Conservation (phyloP, 2,888 invertebrate genomes). For the Sycophila texana region DNA sequence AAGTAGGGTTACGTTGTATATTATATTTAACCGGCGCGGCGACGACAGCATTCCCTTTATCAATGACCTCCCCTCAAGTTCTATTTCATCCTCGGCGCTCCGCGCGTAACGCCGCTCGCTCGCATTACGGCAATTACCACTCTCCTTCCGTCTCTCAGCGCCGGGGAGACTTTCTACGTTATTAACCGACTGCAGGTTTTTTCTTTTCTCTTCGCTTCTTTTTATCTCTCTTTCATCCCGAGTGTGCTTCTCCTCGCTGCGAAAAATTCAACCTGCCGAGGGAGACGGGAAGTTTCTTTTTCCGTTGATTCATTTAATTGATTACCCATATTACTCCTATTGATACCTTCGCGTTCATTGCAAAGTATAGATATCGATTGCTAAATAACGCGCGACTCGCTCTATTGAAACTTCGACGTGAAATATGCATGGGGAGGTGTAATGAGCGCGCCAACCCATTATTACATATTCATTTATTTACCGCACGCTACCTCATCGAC, state of each 20-base stretch:
- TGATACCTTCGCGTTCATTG: too few species aligned
- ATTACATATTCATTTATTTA: too few species aligned
- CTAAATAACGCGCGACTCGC: too few species aligned
- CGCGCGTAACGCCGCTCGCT: background rate
- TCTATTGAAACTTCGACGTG: too few species aligned
- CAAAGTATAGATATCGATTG: too few species aligned
- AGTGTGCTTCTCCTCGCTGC: background rate
- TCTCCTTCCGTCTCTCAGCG: constrained; percentile 42
- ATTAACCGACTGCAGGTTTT: constrained; percentile 3
- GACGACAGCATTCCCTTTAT: constrained; percentile 32
- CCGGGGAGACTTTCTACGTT: constrained; percentile 44
- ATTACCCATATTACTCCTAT: too few species aligned
- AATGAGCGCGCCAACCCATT: too few species aligned
- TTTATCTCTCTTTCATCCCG: background rate
- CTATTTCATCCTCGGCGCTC: constrained; percentile 33
- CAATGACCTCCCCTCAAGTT: constrained; percentile 38
- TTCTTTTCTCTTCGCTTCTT: too few species aligned
- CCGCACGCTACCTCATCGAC: too few species aligned
- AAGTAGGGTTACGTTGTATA: constrained; percentile 8
- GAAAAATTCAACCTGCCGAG: background rate
- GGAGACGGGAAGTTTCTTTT: too few species aligned
- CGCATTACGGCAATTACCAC: constrained; percentile 49
- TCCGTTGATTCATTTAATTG: too few species aligned
- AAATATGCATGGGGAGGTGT: too few species aligned
- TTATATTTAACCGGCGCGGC: constrained; percentile 29